Evolutionary conservation across 2,888 invertebrate species (phyloP).

Genomic region (Acanthosepion lycidas): DNA sequence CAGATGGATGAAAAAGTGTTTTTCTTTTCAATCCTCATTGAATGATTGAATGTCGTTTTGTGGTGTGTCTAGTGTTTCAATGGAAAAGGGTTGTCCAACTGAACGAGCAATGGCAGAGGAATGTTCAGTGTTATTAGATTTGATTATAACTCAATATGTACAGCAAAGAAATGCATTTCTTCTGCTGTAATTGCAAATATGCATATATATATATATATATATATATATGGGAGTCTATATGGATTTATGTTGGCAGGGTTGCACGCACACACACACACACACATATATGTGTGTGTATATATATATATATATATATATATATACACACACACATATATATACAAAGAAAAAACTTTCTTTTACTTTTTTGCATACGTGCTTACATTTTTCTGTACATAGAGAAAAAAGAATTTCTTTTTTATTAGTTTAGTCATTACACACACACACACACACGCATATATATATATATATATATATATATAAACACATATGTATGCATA

Average conservation of each 20-base stretch:
- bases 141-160: slow-evolving; percentile 33
- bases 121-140: not conserved
- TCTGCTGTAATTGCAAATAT: not conserved
- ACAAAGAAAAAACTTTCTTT: too few relatives aligned
- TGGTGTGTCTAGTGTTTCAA: not conserved
- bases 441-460: too few relatives aligned
- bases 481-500: too few relatives aligned
- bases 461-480: too few relatives aligned
- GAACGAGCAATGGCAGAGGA: not conserved
- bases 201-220: not conserved
- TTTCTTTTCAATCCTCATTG: not conserved
- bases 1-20: not conserved
- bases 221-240: not conserved
- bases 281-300: not conserved
- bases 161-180: not conserved
- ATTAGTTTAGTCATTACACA: too few relatives aligned
- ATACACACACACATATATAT: too few relatives aligned
- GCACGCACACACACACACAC: not conserved
- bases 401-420: too few relatives aligned
- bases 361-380: too few relatives aligned
- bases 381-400: too few relatives aligned
- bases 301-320: too few relatives aligned
- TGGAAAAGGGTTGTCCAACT: not conserved
- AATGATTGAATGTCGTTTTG: not conserved
- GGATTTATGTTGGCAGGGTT: not conserved